Percentiles rank a stretch among this genome's conserved stretches.
These are phyloP conservation scores for Schlechtendalia chinensis DNA, from an alignment of 1,140 invertebrate genomes.

Conservation along the genomic window DNA sequence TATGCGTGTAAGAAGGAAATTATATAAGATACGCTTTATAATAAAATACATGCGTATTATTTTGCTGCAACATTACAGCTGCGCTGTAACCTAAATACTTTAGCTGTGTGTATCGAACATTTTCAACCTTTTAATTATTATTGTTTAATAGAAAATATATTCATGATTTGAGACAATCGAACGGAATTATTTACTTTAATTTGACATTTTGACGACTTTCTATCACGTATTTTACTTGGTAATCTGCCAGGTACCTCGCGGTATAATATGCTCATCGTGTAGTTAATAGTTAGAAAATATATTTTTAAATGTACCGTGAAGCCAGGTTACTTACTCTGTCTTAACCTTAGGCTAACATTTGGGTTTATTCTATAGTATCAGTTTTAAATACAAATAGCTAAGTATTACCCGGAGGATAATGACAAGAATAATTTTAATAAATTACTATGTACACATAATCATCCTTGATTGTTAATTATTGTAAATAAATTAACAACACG, in stretches of 20 bases:
- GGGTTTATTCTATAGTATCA: too few species aligned
- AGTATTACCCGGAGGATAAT: not conserved
- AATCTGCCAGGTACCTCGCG: too few species aligned
- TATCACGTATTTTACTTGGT: not conserved
- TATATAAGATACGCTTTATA: not conserved
- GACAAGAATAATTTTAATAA: not conserved
- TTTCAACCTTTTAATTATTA: not conserved
- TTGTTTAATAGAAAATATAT: not conserved
- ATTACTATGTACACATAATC: not conserved
- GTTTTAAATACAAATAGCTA: too few species aligned
- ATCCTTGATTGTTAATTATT: not conserved
- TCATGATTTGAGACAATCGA: not conserved
- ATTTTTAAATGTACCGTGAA: too few species aligned
- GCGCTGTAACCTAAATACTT: not conserved
- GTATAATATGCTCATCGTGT: too few species aligned
- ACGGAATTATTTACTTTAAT: not conserved
- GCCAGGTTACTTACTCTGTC: too few species aligned
- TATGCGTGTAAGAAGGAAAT: slow-evolving; percentile 12
- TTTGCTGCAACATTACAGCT: too few species aligned
- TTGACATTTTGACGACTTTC: not conserved
- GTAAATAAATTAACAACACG: not conserved
- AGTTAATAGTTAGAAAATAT: too few species aligned
- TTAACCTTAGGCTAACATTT: too few species aligned
- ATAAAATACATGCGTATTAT: not conserved
- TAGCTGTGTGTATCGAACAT: not conserved